Percentiles rank a stretch among this genome's conserved stretches.
These are phyloP conservation scores for Antedon mediterranea DNA, from an alignment of 53 echinoderm and acorn worm species.

Conservation along the genomic window DNA sequence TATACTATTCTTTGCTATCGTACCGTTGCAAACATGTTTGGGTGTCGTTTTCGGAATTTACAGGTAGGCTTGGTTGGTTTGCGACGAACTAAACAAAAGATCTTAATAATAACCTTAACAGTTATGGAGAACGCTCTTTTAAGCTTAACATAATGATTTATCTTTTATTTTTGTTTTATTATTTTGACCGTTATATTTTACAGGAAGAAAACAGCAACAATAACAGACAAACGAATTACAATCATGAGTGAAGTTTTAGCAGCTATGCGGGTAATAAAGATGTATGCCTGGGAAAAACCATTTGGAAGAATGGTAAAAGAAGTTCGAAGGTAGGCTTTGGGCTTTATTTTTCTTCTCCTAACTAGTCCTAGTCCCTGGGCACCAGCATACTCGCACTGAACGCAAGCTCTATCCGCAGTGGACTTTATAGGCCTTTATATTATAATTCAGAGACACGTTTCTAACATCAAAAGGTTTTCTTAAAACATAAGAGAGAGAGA, in stretches of 20 bases:
- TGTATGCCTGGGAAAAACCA: slow-evolving; percentile 96
- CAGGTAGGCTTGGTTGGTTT: slow-evolving; percentile 29
- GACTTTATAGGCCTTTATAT: too few species aligned
- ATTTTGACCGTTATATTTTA: neutral
- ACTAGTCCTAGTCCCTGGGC: too few species aligned
- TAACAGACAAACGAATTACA: slow-evolving; percentile 68
- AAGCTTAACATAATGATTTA: neutral
- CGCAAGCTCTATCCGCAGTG: too few species aligned
- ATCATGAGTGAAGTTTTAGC: slow-evolving; percentile 85
- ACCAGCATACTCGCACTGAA: too few species aligned
- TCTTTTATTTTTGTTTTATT: neutral
- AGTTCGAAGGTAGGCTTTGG: slow-evolving; percentile 60
- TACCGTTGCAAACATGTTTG: slow-evolving; percentile 51
- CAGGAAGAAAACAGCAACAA: slow-evolving; percentile 75
- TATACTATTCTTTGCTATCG: slow-evolving; percentile 38
- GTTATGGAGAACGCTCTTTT: neutral
- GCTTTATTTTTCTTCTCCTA: too few species aligned
- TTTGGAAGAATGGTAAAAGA: slow-evolving; percentile 51
- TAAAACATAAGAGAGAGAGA: too few species aligned
- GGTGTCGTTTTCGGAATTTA: slow-evolving; percentile 50
- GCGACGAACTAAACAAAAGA: too few species aligned
- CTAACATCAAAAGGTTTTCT: too few species aligned
- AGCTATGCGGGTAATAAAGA: slow-evolving; percentile 91
- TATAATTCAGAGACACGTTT: too few species aligned
- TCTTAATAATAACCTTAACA: neutral